Evolutionary conservation across 1,140 invertebrate genomes (phyloP).

Genomic region (Cylas formicarius): DNA sequence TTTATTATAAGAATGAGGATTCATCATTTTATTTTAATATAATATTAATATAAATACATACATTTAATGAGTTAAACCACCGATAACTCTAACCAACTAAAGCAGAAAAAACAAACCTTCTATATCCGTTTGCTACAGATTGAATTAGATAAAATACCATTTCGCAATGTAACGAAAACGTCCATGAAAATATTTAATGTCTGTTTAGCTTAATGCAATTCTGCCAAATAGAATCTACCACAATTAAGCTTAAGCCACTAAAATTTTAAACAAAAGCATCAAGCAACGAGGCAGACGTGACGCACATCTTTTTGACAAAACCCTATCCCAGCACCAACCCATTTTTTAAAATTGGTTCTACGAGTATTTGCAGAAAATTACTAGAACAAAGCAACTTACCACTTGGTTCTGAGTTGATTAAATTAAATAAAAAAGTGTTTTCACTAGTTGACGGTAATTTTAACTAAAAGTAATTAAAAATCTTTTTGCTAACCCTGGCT

Average conservation of each 20-base stretch:
- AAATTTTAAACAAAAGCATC: too few species aligned
- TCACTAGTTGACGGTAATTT: slow-evolving; percentile 12
- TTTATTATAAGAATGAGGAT: too few species aligned
- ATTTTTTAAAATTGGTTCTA: slow-evolving; percentile 5
- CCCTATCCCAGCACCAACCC: slow-evolving; percentile 9
- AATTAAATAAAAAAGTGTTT: slow-evolving; percentile 7
- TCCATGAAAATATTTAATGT: background rate
- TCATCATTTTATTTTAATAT: background rate
- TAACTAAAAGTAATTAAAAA: slow-evolving; percentile 15
- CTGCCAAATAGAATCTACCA: background rate
- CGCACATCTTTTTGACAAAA: slow-evolving; percentile 17
- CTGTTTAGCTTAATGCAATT: background rate
- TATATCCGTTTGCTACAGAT: background rate
- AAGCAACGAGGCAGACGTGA: slow-evolving; percentile 6
- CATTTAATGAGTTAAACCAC: too few species aligned
- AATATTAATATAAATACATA: background rate
- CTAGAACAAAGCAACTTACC: slow-evolving; percentile 11
- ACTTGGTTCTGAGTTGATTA: slow-evolving; percentile 11
- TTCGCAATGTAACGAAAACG: slow-evolving; percentile 2
- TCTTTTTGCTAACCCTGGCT: slow-evolving; percentile 10
- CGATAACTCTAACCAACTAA: too few species aligned
- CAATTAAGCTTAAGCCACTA: background rate
- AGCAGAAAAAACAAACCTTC: background rate
- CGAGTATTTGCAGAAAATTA: background rate
- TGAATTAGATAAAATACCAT: background rate